Base-by-base conservation (phyloP, 2,888 invertebrate species). In the Harpalus rubripes region DNA sequence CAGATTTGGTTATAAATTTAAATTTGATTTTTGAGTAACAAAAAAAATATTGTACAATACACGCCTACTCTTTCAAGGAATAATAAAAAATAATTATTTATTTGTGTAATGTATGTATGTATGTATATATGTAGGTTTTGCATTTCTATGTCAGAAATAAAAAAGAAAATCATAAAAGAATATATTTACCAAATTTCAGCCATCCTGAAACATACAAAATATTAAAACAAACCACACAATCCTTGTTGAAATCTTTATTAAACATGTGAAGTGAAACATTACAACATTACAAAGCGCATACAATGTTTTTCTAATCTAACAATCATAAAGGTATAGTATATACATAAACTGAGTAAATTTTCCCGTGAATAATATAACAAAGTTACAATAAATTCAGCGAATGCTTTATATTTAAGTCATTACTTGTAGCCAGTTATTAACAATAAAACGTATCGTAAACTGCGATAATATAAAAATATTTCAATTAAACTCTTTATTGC, bases 381-480 rank as follows among this genome's bases (percentile, higher is more conserved):
- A 7, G 18, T 61, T 61, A 10, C 61, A 18, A 39, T 65, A 65
- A 65, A 32, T 68, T 68, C 68, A 39, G 15, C 41, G 32, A 39
- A 39, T 22, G 32, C 68, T 68, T 39, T 32, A 68, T 68, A 68
- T n/a, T 63, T 63, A 63, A 63, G 63, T 65, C 26, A 26, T 65
- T n/a, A 65, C 32, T 4, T 8, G 32, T 32, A 65, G 32, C 12
- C 10, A 8, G 65, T 32, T 32, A 32, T 65, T 65, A 65, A 65
- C 65, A 65, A 26, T 65, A 65, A 65, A 65, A 39, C 39, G 39
- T 7, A 18, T 12, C 68, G 32, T 68, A 39, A 32, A 68, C 10
- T 39, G 26, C 63, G 22, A 63, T 63, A 63, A 63, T 63, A 63
- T 63, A 63, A 63, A 68, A 39, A 68, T 68, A 68, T 68, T 68